Base-by-base conservation (phyloP, 2,888 invertebrate species). In the Tethea ocularis region DNA sequence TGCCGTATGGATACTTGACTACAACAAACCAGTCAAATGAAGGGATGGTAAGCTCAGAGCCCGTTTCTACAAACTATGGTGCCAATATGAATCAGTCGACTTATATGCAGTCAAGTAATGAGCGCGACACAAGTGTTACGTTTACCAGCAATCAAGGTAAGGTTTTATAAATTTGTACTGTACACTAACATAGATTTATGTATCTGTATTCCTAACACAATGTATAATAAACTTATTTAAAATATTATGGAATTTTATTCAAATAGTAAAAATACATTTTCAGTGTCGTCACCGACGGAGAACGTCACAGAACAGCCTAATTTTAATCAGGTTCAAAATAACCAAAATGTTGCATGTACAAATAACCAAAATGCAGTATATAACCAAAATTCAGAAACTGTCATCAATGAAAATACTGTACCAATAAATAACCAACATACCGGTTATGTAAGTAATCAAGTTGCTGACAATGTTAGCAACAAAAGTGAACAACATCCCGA, bases 1-100 rank as follows among this genome's bases (percentile, higher is more conserved):
- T 83, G 10, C 93, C 93, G 0, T 94, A 94, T 58, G 94, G 94
- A 0, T 92, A 93, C 66, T 88, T 90, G 66, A 89, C 85, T 3
- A 72, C 68, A 51, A 73, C 82, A 1, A 84, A 77, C 63, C 87
- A 88, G 63, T 68, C 82, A 4, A 83, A 79, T 65, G 86, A 84
- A 69, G 70, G 72, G 15, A 65, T 72, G n/a, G 75, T 77, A 2
- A 70, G 76, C 51, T 61, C 81, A 0, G 72, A 83, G 56, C 71
- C 80, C 24, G 74, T 66, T n/a, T 63, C 83, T 1, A 86, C 86
- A 0, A 89, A 87, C 62, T 89, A 88, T 54, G 84, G 86, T 6
- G 84, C 86, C 41, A 79, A 86, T 59, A 61, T 83, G 53, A 89
- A 88, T 61, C 88, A 89, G 72, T 85, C 93, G 23, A 87, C 88